Base-by-base conservation (phyloP, 2,888 invertebrate genomes). In the Pandemis corylana region DNA sequence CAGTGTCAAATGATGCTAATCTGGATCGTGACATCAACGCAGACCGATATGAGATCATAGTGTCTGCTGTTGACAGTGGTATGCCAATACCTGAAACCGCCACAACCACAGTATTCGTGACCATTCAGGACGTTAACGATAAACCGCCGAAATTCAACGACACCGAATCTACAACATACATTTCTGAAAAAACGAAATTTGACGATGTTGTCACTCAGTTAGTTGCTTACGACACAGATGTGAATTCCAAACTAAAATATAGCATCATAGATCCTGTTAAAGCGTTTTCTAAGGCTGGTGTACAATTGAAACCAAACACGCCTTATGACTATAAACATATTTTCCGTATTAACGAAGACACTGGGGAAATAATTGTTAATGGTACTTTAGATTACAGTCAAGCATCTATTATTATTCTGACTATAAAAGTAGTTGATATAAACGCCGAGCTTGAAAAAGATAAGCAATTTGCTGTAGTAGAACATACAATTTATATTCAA, bases 401-500 rank as follows among this genome's bases (percentile, higher is more conserved):
- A 78, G 96, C 96, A 0, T 97, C 97, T 0, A 96, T 97, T 7
- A 95, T 97, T 0, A 97, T 97, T 77, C 87, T 97, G n/a, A 96
- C 96, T 0, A 94, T 97, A 0, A 95, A 96, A 88, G 97, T 96
- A 0, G 90, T 91, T 28, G 97, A 97, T 86, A 77, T 95, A 3
- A 97, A 97, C 81, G 97, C 97, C 0, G 95, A 96, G 77, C 91
- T 96, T 0, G 94, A 96, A 78, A 95, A 95, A 68, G 96, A 96
- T 2, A 90, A 92, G 1, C 97, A 97, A 86, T 93, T 95, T 62
- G 96, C 96, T 67, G 89, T 94, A 69, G 95, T 95, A 0, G 97
- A 97, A 82, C 96, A 97, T 7, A 97, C 97, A 0, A 94, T 97
- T 59, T 97, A 97, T 83, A 95, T 97, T 44, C 97, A 97, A 84